Base-by-base conservation (phyloP, 2,113 vertebrate species). In the human region DNA sequence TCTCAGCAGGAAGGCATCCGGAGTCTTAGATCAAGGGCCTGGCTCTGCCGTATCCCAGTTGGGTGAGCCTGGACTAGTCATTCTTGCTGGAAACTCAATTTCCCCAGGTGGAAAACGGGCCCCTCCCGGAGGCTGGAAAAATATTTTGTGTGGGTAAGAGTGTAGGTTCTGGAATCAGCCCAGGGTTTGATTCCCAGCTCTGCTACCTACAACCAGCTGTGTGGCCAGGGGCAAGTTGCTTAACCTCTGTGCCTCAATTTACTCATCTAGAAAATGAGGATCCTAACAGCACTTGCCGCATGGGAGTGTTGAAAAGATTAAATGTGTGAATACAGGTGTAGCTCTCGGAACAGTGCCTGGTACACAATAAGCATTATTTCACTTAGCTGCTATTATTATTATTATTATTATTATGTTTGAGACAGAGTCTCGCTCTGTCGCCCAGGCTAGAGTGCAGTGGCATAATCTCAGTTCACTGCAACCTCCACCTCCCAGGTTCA, bases 191-290 rank as follows among this genome's bases (percentile, higher is more conserved):
- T 23, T 35, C 50, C 72, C 73, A 50, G 43, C 73, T 90, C 55
- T 84, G n/a, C 68, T 35, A 16, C 25, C 57, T 50, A 45, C 11
- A 22, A 45, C 13, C 38, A 25, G 89, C 85, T 84, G 43, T 89
- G 95, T 97, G 92, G 7, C 78, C 61, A 61, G 43, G 35, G 14
- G 86, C 50, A 70, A 75, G 35, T 22, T 43, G 57, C 43, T 73
- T n/a, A 48, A 64, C 18, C 5, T 90, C 91, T 81, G 87, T 73
- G 73, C 72, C 35, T 80, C 68, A 40, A 6, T 72, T 68, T 13
- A 50, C 66, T 78, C 57, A 8, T 35, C 52, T 55, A 43, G 72
- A 25, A 89, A 89, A 45, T 3, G 27, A 8, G 2, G 25, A 12
- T 3, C 6, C 27, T 2, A 43, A 25, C 1, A n/a, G 45, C 55